Base-by-base conservation (phyloP, 2,888 invertebrate species). In the Unio pictorum region DNA sequence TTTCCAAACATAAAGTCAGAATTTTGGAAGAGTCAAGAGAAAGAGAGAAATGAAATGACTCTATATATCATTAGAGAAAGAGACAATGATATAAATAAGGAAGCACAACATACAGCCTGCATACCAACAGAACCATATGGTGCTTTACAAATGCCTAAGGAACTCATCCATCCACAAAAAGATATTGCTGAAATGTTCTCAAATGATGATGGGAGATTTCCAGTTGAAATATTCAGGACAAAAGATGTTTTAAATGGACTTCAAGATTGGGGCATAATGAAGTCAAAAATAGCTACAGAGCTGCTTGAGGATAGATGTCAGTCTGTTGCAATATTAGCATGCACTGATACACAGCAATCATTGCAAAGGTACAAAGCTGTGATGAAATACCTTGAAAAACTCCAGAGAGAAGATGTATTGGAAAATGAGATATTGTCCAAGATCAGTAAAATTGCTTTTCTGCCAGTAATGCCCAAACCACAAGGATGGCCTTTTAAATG, bases 11-110 rank as follows among this genome's bases (percentile, higher is more conserved):
- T 71, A 4, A 30, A 3, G 1, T 61, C 64, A 17, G 57, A 54
- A 28, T 63, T 55, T 30, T 68, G 67, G 68, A 28, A 58, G 18
- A n/a, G 30, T 6, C 59, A 57, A 30, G 55, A 57, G 28, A 57
- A 80, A 65, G 73, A 71, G 1, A 71, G 65, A 56, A 80, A 45
- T 45, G 45, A 45, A 45, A 45, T 45, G 45, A 45, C 45, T 45
- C 8, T 45, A 1, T 11, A 45, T 11, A 45, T 45, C 45, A 11
- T 45, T 2, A 45, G 11, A 11, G 45, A 11, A 45, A 45, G 45
- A 45, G 67, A 76, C 28, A 75, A 79, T 45, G 83, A n/a, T 3
- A 63, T 45, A 63, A 54, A 63, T 63, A 5, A 23, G 5, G n/a
- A 28, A 23, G 20, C 54, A 54, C 23, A 26, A 54, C 20, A n/a